Evolutionary conservation across 2,888 invertebrate species (phyloP).

Genomic region (Protodeltote pygarga): DNA sequence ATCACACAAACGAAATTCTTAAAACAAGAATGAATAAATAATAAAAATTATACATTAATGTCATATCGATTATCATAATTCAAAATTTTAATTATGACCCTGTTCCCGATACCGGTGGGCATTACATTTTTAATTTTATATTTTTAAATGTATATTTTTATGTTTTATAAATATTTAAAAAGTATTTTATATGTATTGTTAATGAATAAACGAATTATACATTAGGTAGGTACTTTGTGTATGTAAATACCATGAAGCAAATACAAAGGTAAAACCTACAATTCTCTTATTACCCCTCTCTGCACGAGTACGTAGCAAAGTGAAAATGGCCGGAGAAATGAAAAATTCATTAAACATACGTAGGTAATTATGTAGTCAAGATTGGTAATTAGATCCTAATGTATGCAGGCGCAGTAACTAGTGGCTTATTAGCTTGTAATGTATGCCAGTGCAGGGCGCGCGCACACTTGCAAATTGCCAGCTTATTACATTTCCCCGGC

Average conservation of each 20-base stretch:
- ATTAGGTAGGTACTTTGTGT: constrained; percentile 5
- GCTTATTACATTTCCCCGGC: constrained; percentile 62
- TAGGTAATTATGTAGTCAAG: constrained; percentile 58
- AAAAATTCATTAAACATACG: constrained; percentile 63
- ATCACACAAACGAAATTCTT: too few relatives aligned
- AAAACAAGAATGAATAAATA: too few relatives aligned
- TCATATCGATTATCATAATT: too few relatives aligned
- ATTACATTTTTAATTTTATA: too few relatives aligned
- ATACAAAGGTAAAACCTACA: constrained; percentile 2
- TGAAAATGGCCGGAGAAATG: constrained; percentile 60
- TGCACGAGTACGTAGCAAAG: constrained; percentile 21
- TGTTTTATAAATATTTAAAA: constrained; percentile 5
- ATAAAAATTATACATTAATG: too few relatives aligned
- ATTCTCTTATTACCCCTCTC: constrained; percentile 40
- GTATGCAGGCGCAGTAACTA: constrained; percentile 73
- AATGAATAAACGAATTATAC: constrained; percentile 29
- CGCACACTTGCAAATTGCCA: constrained; percentile 57
- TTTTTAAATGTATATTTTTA: too few relatives aligned
- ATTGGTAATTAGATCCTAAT: constrained; percentile 72
- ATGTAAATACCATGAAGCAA: too few relatives aligned
- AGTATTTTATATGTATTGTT: too few relatives aligned
- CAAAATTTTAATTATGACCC: too few relatives aligned
- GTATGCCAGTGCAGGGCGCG: constrained; percentile 36
- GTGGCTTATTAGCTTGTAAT: constrained; percentile 61
- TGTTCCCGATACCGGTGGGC: too few relatives aligned